These are phyloP conservation scores for Drosophila quadrilineata DNA, from an alignment of 1,140 invertebrate genomes.

Conservation along the genomic window DNA sequence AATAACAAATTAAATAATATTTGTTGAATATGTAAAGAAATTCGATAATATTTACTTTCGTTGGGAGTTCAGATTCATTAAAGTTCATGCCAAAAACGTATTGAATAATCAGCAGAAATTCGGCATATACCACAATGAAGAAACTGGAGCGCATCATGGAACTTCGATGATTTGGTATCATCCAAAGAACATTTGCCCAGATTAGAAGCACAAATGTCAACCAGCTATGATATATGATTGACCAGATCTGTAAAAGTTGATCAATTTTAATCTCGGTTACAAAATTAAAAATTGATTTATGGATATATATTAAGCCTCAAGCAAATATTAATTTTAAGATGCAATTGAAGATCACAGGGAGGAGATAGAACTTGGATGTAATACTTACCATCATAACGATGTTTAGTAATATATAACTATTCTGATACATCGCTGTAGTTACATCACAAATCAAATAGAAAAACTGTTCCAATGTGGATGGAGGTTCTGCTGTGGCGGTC, in stretches of 20 bases:
- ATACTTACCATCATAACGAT: conserved; percentile 94
- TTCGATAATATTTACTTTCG: conserved; percentile 41
- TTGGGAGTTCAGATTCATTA: conserved; percentile 90
- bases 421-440: conserved; percentile 87
- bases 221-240: conserved; percentile 99
- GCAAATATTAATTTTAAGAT: not conserved
- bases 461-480: conserved; percentile 84
- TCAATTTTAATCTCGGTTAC: too few species aligned
- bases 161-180: conserved; percentile 94
- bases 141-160: conserved; percentile 95
- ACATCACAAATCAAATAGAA: conserved; percentile 85
- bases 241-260: conserved; percentile 88
- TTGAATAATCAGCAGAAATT: conserved; percentile 91
- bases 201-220: conserved; percentile 96
- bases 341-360: too few species aligned
- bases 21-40: not conserved
- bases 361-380: not conserved
- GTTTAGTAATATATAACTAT: conserved; percentile 92
- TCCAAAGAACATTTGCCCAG: conserved; percentile 97
- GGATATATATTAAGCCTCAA: not conserved
- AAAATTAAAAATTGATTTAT: too few species aligned
- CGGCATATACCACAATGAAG: conserved; percentile 93
- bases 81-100: conserved; percentile 96
- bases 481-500: conserved; percentile 11
- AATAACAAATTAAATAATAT: not conserved